phyloP scores from a whole-genome alignment of 2,888 invertebrate species.

The Fragum whitleyi region DNA sequence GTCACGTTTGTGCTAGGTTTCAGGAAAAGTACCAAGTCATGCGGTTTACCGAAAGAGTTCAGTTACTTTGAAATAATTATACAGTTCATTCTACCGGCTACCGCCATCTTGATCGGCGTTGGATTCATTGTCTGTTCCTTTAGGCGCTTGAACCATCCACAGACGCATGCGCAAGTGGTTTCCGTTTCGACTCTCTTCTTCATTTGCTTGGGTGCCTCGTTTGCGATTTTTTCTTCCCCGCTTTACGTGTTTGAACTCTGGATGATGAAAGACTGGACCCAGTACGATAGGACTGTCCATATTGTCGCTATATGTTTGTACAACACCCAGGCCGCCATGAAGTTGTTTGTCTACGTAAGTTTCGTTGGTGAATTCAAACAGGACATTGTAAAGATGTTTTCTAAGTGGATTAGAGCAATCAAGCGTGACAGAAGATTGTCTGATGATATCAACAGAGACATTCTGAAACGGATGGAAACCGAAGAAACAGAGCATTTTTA shows the following conservation, averaged over 20 bases:
- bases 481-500: not conserved
- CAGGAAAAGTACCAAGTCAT: not conserved
- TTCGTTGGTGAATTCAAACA: constrained; percentile 6
- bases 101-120: constrained; percentile 2
- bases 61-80: constrained; percentile 10
- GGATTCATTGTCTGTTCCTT: constrained; percentile 3
- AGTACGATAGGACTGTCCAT: not conserved
- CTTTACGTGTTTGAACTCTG: constrained; percentile 18
- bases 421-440: not conserved
- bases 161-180: constrained; percentile 6
- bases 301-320: not conserved
- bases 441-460: not conserved
- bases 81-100: constrained; percentile 2
- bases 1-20: not conserved
- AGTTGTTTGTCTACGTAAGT: constrained; percentile 12
- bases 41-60: not conserved
- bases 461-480: not conserved
- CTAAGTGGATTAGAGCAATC: not conserved
- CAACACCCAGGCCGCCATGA: constrained; percentile 12
- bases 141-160: constrained; percentile 15
- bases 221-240: constrained; percentile 5
- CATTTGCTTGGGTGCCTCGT: constrained; percentile 12
- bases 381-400: not conserved
- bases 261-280: constrained; percentile 12
- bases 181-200: not conserved